A percentile compares a stretch with the other conserved stretches of the same genome.
Conservation (phyloP, 2,797 vertebrate genomes). For the Myotis daubentonii region DNA sequence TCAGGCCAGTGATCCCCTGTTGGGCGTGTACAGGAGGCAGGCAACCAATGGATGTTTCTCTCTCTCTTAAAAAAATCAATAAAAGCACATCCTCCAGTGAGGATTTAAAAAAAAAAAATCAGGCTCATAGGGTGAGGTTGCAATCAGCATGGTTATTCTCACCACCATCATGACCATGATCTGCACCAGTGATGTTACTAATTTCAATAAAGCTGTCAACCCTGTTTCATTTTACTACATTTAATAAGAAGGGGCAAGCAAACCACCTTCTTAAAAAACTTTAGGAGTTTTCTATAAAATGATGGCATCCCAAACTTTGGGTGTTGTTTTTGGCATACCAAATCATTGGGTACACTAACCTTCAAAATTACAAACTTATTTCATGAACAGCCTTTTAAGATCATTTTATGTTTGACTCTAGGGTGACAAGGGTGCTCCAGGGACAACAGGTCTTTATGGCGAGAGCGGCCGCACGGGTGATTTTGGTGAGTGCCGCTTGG, state of each 20-base stretch:
- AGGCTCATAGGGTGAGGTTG: neutral
- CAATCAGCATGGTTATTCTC: rapidly evolving
- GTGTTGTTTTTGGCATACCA: rapidly evolving
- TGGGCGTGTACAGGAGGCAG: neutral
- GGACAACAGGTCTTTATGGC: conserved; percentile 87
- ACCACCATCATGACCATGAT: rapidly evolving
- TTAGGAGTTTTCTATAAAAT: neutral
- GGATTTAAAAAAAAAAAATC: neutral
- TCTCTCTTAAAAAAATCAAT: neutral
- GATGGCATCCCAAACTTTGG: neutral
- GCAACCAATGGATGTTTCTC: neutral
- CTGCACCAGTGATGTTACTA: too few relatives aligned
- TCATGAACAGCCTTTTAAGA: neutral
- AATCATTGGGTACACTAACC: rapidly evolving
- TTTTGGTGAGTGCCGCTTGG: conserved; percentile 81
- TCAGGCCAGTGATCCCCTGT: neutral
- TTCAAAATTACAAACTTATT: neutral
- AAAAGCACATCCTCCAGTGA: neutral
- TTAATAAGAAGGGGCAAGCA: neutral
- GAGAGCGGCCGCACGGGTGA: conserved; percentile 86
- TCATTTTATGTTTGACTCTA: neutral
- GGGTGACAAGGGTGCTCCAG: conserved; percentile 70
- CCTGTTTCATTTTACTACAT: neutral
- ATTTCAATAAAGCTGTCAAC: rapidly evolving
- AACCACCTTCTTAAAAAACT: neutral